Conservation (phyloP, 2,888 invertebrate species). For the Eupithecia centaureata region DNA sequence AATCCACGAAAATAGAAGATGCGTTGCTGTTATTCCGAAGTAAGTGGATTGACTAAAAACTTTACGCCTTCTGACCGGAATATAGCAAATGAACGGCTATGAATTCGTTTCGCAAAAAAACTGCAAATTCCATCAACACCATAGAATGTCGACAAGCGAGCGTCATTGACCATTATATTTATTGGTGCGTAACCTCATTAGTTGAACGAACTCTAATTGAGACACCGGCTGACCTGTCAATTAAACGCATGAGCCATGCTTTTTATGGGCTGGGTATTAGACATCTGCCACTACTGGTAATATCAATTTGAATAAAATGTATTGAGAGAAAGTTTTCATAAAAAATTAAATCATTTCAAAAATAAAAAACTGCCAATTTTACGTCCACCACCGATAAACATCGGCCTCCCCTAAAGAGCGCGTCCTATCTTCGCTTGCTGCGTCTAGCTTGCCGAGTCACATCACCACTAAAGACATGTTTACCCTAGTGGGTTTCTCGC, state of each 20-base stretch:
- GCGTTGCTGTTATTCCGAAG: too few species aligned
- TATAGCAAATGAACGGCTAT: too few species aligned
- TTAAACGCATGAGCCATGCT: conserved; percentile 63
- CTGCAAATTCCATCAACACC: conserved; percentile 30
- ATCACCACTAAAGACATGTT: too few species aligned
- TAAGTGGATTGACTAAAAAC: not conserved
- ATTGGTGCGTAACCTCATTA: conserved; percentile 75
- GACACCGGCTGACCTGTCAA: conserved; percentile 82
- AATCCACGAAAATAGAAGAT: too few species aligned
- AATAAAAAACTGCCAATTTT: too few species aligned
- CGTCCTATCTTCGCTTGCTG: too few species aligned
- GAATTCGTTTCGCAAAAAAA: not conserved
- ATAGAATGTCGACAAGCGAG: conserved; percentile 44
- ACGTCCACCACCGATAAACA: too few species aligned
- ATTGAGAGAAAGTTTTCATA: not conserved
- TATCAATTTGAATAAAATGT: conserved; percentile 17
- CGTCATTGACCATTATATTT: conserved; percentile 62
- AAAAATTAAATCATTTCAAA: too few species aligned
- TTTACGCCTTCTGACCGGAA: too few species aligned
- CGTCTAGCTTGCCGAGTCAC: too few species aligned
- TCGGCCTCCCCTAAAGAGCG: too few species aligned
- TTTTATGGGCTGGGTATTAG: conserved; percentile 27
- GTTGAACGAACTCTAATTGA: conserved; percentile 81
- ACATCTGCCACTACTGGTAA: conserved; percentile 24
- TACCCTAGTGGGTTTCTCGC: too few species aligned